A percentile compares a stretch with the other conserved stretches of the same genome.
Conservation (phyloP, 2,113 vertebrate species). For the Carassius carassius region DNA sequence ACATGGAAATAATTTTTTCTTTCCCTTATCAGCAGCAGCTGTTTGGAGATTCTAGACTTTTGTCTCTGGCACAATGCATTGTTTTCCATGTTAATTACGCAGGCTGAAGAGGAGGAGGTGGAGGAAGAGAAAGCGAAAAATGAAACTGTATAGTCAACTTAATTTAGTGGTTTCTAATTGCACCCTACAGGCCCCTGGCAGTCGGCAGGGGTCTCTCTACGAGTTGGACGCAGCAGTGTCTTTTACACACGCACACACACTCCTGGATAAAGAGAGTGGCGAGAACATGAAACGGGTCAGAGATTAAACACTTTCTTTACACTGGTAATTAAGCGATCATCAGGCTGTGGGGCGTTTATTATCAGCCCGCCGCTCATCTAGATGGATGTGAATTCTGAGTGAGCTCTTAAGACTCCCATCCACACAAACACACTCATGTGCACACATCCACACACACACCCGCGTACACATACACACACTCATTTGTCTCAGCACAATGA, state of each 20-base stretch:
- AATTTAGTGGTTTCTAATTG: slow-evolving; percentile 61
- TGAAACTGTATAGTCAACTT: slow-evolving; percentile 57
- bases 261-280: slow-evolving; percentile 40
- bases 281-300: slow-evolving; percentile 60
- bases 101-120: slow-evolving; percentile 42
- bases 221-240: slow-evolving; percentile 55
- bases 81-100: slow-evolving; percentile 58
- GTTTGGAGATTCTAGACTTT: neutral
- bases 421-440: slow-evolving; percentile 35
- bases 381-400: slow-evolving; percentile 55
- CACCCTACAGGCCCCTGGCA: slow-evolving; percentile 57
- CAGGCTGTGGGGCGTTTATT: slow-evolving; percentile 56
- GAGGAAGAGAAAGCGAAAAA: slow-evolving; percentile 52
- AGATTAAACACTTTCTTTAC: slow-evolving; percentile 64
- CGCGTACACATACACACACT: slow-evolving; percentile 25
- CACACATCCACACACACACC: neutral
- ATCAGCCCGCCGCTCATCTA: slow-evolving; percentile 48
- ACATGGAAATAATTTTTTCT: neutral
- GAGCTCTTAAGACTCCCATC: slow-evolving; percentile 43
- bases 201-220: slow-evolving; percentile 49
- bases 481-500: slow-evolving; percentile 57
- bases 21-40: neutral
- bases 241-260: slow-evolving; percentile 45
- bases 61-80: slow-evolving; percentile 30
- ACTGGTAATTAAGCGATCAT: slow-evolving; percentile 60